Conservation (phyloP, 2,888 invertebrate species). For the Conus canariensis region DNA sequence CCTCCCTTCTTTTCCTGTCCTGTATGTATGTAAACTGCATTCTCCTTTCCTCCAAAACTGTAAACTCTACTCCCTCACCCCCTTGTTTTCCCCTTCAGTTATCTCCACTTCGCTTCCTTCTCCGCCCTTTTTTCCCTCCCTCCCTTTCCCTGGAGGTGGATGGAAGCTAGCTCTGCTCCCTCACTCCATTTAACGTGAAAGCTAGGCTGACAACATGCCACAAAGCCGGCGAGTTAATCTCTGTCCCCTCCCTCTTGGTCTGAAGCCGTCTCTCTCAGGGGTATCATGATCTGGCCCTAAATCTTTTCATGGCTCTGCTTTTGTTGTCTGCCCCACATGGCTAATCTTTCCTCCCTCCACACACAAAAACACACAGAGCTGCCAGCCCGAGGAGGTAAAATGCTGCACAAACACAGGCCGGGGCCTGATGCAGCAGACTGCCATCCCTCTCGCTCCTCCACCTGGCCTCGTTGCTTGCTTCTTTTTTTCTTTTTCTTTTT, state of each 20-base stretch:
- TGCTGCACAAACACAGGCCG: constrained; percentile 3
- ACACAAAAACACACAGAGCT: background rate
- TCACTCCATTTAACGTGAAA: background rate
- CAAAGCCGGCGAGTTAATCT: constrained; percentile 20
- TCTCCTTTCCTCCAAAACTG: background rate
- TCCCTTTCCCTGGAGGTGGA: background rate
- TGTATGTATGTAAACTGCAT: background rate
- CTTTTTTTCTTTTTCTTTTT: too few relatives aligned
- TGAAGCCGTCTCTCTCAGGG: constrained; percentile 12
- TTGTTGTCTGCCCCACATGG: constrained; percentile 16
- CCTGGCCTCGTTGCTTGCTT: background rate
- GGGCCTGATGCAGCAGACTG: background rate
- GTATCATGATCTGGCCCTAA: constrained; percentile 24
- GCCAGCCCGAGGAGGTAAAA: constrained; percentile 6
- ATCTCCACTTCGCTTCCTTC: background rate
- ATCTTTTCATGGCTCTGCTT: constrained; percentile 33
- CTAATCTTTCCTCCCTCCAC: constrained; percentile 28
- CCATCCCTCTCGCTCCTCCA: background rate
- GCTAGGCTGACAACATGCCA: constrained; percentile 2
- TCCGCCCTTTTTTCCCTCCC: background rate
- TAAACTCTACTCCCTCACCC: background rate
- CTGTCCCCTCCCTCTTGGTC: background rate
- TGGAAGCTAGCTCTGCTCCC: background rate
- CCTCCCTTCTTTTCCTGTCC: background rate
- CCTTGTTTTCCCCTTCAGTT: background rate